These are phyloP conservation scores for Neocrepidodera transversa DNA, from an alignment of 2,888 invertebrate genomes.

Conservation along the genomic window DNA sequence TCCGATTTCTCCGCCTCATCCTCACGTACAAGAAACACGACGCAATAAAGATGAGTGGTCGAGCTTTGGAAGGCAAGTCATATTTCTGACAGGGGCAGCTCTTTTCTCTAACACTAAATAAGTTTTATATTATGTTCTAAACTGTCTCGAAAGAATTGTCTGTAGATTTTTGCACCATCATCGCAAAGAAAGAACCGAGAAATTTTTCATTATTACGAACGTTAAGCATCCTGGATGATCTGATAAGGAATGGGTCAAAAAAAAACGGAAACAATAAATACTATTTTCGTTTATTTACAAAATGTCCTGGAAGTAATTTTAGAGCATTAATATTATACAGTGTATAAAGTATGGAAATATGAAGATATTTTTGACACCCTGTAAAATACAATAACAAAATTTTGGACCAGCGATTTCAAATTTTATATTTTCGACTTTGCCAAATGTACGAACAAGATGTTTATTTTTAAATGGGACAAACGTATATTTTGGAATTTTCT, in stretches of 20 bases:
- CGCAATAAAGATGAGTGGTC: slow-evolving; percentile 55
- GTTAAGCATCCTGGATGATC: neutral
- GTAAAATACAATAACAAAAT: no score
- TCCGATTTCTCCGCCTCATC: slow-evolving; percentile 37
- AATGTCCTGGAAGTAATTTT: no score
- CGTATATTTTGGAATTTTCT: no score
- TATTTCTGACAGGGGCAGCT: slow-evolving; percentile 37
- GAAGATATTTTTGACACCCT: no score
- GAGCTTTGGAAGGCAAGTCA: slow-evolving; percentile 28
- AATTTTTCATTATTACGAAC: slow-evolving; percentile 27
- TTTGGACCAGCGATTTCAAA: no score
- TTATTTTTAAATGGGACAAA: no score
- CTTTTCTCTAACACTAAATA: slow-evolving; percentile 32
- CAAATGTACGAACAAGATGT: no score
- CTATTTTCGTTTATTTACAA: no score
- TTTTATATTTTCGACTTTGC: no score
- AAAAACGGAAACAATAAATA: no score
- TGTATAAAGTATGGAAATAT: no score
- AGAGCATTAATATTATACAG: no score
- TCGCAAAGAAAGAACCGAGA: slow-evolving; percentile 3
- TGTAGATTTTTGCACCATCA: slow-evolving; percentile 13
- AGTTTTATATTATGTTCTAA: slow-evolving; percentile 28
- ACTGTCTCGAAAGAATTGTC: slow-evolving; percentile 27
- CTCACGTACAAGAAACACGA: slow-evolving; percentile 55
- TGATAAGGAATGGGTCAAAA: neutral